Conservation (phyloP, 2,797 vertebrate species). For the Acrossocheilus wenchowensis region DNA sequence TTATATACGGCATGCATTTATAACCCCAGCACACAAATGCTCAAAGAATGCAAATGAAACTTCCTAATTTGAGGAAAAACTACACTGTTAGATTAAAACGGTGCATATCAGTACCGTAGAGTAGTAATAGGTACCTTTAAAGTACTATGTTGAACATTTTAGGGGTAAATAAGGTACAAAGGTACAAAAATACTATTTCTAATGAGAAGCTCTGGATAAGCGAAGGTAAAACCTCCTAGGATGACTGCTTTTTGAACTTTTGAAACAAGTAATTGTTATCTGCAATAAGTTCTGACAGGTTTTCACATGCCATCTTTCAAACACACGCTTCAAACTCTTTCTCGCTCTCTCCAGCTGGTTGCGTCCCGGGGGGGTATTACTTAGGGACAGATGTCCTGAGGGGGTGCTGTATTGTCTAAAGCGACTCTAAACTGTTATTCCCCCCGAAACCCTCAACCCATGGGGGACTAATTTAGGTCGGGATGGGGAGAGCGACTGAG, state of each 20-base stretch:
- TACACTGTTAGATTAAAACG: background rate
- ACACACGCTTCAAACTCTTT: slow-evolving; percentile 25
- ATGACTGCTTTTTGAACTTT: background rate
- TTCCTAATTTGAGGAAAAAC: background rate
- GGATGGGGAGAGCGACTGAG: slow-evolving; percentile 69
- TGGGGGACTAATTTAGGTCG: slow-evolving; percentile 81
- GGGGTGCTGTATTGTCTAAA: slow-evolving; percentile 71
- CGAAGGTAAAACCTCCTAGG: background rate
- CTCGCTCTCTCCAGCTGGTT: slow-evolving; percentile 35
- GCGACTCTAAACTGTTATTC: slow-evolving; percentile 77
- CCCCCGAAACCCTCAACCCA: slow-evolving; percentile 46
- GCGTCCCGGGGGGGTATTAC: slow-evolving; percentile 34
- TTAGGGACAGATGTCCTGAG: slow-evolving; percentile 66
- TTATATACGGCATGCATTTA: slow-evolving; percentile 20
- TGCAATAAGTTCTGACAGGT: slow-evolving; percentile 19
- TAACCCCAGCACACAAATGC: slow-evolving; percentile 1
- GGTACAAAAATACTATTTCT: background rate
- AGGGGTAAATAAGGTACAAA: background rate
- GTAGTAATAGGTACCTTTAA: background rate
- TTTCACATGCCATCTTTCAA: slow-evolving; percentile 40
- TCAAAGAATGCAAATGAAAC: background rate
- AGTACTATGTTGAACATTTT: background rate
- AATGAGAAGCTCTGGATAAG: background rate
- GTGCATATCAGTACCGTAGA: background rate
- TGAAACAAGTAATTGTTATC: slow-evolving; percentile 10